phyloP scores from a whole-genome alignment of 2,888 invertebrate species.

The Synergus gifuensis region DNA sequence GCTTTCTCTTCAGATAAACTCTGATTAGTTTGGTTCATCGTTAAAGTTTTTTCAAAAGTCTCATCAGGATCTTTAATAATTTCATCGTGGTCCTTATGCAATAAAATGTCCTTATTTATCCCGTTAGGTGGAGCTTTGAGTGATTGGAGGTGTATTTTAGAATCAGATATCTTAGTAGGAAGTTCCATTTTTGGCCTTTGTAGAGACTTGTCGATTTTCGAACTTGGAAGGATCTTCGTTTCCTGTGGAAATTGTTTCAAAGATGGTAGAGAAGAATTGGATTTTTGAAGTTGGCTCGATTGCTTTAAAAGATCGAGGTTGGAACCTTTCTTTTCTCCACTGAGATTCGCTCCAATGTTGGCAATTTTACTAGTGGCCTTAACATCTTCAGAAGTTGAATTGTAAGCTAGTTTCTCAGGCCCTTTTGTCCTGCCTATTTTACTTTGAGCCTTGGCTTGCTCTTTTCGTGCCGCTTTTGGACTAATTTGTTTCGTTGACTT shows the following conservation, averaged over 20 bases:
- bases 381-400: constrained; percentile 64
- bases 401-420: constrained; percentile 62
- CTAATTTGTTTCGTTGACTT: constrained; percentile 72
- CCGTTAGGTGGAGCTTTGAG: constrained; percentile 67
- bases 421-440: constrained; percentile 70
- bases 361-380: constrained; percentile 63
- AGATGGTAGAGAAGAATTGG: constrained; percentile 58
- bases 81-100: constrained; percentile 65
- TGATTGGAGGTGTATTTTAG: constrained; percentile 64
- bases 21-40: constrained; percentile 68
- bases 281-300: constrained; percentile 61
- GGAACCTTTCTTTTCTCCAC: constrained; percentile 64
- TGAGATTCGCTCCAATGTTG: constrained; percentile 56
- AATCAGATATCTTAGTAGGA: constrained; percentile 67
- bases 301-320: constrained; percentile 69
- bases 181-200: constrained; percentile 70
- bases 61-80: constrained; percentile 60
- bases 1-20: constrained; percentile 49
- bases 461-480: constrained; percentile 69
- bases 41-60: constrained; percentile 63
- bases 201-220: constrained; percentile 62
- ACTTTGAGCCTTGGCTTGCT: constrained; percentile 68
- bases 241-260: constrained; percentile 62
- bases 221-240: constrained; percentile 55
- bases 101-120: constrained; percentile 67